A percentile compares a stretch with the other conserved stretches of the same genome.
Conservation (phyloP, 2,888 invertebrate genomes). For the Sminthurinus aureus region DNA sequence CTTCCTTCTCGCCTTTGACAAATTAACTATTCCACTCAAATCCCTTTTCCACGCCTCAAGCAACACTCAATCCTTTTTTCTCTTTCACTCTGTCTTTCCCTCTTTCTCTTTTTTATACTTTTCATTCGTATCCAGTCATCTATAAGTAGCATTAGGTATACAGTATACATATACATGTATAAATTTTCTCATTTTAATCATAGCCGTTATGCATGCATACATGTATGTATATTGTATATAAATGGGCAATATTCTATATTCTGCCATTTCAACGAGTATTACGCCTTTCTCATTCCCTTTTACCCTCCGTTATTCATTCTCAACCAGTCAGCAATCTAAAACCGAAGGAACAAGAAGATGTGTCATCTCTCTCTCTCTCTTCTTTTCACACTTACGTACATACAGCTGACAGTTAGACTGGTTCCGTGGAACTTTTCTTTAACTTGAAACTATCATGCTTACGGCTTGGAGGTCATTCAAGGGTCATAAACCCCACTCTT, state of each 20-base stretch:
- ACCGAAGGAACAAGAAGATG: not conserved
- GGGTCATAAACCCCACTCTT: too few relatives aligned
- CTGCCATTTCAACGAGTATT: not conserved
- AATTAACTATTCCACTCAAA: conserved; percentile 43
- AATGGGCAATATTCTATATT: too few relatives aligned
- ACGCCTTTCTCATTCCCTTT: not conserved
- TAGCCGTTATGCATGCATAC: too few relatives aligned
- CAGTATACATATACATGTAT: too few relatives aligned
- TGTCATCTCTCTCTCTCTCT: not conserved
- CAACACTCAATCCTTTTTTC: conserved; percentile 22
- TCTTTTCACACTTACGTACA: too few relatives aligned
- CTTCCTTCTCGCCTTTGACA: conserved; percentile 30
- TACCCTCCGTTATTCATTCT: not conserved
- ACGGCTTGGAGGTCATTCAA: too few relatives aligned
- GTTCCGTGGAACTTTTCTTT: too few relatives aligned
- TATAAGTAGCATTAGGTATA: too few relatives aligned
- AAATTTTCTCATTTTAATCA: too few relatives aligned
- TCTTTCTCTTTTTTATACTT: not conserved
- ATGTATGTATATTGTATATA: too few relatives aligned
- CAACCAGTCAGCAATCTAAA: not conserved
- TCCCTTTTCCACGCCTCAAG: conserved; percentile 37
- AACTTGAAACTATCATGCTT: too few relatives aligned
- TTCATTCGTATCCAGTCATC: not conserved
- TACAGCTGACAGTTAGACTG: too few relatives aligned
- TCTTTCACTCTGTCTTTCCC: not conserved